These are phyloP conservation scores for Xiphydria camelus DNA, from an alignment of 2,888 invertebrate species.

Conservation along the genomic window DNA sequence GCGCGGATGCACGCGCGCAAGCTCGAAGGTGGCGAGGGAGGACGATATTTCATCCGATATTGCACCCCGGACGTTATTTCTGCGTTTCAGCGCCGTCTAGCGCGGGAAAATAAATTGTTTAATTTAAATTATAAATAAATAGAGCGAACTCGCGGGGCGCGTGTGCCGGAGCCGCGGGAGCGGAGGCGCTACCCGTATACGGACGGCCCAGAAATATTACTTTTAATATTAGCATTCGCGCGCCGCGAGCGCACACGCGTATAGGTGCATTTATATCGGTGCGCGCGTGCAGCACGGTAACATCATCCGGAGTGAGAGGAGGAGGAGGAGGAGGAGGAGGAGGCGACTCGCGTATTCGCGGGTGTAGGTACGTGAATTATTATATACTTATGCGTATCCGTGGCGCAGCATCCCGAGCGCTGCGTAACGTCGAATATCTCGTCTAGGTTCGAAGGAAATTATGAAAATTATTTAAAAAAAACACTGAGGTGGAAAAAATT, in stretches of 20 bases:
- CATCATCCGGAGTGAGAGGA: no score
- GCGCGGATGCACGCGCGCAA: conserved; percentile 23
- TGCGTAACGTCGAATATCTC: no score
- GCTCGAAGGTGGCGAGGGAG: conserved; percentile 42
- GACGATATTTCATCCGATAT: conserved; percentile 59
- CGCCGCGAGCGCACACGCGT: conserved; percentile 12
- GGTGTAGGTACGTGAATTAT: conserved; percentile 15
- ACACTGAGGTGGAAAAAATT: no score
- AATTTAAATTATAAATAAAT: conserved; percentile 60
- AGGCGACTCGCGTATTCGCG: conserved; percentile 12
- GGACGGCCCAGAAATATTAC: conserved; percentile 57
- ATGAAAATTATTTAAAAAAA: no score
- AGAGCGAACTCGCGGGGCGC: conserved; percentile 25
- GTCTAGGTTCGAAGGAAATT: no score
- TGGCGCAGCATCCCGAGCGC: no score
- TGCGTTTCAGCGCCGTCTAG: conserved; percentile 47
- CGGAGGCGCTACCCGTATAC: conserved; percentile 48
- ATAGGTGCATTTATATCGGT: no score
- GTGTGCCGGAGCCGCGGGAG: conserved; percentile 28
- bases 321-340: no score
- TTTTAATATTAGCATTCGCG: conserved; percentile 57
- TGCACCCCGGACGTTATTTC: conserved; percentile 55
- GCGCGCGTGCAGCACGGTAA: no score
- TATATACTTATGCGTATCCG: neutral
- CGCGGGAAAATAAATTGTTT: conserved; percentile 61